These are phyloP conservation scores for Brachyalestes nurse DNA, from an alignment of 2,797 vertebrate genomes.

Conservation along the genomic window DNA sequence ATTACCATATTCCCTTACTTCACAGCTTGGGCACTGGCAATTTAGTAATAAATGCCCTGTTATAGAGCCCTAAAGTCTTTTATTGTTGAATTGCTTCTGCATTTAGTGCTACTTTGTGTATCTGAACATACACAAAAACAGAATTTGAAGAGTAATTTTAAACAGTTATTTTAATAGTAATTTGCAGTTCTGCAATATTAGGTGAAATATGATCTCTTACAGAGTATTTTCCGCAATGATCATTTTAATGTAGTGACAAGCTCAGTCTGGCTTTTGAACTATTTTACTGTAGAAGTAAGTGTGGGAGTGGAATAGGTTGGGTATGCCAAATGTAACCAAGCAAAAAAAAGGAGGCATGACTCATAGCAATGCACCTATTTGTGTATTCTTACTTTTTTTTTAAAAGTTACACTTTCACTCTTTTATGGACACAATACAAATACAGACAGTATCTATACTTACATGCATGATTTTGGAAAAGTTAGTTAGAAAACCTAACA, in stretches of 20 bases:
- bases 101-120: neutral
- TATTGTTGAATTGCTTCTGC: neutral
- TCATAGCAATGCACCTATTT: too few species aligned
- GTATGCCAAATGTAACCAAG: neutral
- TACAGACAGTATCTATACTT: neutral
- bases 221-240: neutral
- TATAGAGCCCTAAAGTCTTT: neutral
- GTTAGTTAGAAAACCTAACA: too few species aligned
- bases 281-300: neutral
- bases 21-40: too few species aligned
- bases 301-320: neutral
- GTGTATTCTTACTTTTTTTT: too few species aligned
- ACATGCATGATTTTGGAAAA: neutral
- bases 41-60: too few species aligned
- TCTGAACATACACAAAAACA: too few species aligned
- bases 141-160: too few species aligned
- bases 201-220: neutral
- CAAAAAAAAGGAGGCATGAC: too few species aligned
- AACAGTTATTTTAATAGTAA: neutral
- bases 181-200: neutral
- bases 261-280: neutral
- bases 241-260: neutral
- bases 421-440: neutral
- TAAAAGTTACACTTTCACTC: too few species aligned
- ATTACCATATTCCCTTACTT: too few species aligned